phyloP scores from a whole-genome alignment of 1,140 invertebrate species.

The Brachionus sp. region DNA sequence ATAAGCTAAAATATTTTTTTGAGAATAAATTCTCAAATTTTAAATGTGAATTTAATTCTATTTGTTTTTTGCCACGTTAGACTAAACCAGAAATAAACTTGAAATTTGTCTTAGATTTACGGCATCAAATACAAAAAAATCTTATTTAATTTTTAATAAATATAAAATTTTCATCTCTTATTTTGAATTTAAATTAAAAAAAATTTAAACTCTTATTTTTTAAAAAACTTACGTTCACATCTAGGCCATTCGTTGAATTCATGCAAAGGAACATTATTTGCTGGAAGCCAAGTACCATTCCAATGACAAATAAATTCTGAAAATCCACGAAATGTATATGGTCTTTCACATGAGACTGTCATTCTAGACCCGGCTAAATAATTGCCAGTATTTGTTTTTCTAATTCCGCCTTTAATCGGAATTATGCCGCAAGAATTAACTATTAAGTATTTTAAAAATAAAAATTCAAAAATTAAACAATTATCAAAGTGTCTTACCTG shows the following conservation, averaged over 20 bases:
- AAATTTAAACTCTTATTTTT: too few relatives aligned
- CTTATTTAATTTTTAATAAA: too few relatives aligned
- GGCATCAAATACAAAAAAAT: too few relatives aligned
- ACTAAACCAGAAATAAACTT: too few relatives aligned
- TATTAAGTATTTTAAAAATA: not conserved
- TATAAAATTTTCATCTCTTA: too few relatives aligned
- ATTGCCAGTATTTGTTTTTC: slow-evolving; percentile 41
- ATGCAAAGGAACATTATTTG: not conserved
- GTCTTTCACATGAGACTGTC: slow-evolving; percentile 24
- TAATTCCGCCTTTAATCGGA: slow-evolving; percentile 21
- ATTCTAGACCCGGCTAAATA: slow-evolving; percentile 43
- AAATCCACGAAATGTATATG: slow-evolving; percentile 29
- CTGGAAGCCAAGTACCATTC: slow-evolving; percentile 45
- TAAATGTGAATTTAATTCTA: too few relatives aligned
- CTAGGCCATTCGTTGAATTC: slow-evolving; percentile 40
- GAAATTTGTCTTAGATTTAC: too few relatives aligned
- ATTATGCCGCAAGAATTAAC: slow-evolving; percentile 44
- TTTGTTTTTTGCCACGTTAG: too few relatives aligned
- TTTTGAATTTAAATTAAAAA: too few relatives aligned
- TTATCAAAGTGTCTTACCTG: not conserved
- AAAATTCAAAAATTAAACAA: not conserved
- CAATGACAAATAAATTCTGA: slow-evolving; percentile 30
- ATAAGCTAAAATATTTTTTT: too few relatives aligned
- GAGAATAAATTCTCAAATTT: too few relatives aligned
- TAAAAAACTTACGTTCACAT: slow-evolving; percentile 43